These are phyloP conservation scores for Helleia helle DNA, from an alignment of 2,888 invertebrate species.

Conservation along the genomic window DNA sequence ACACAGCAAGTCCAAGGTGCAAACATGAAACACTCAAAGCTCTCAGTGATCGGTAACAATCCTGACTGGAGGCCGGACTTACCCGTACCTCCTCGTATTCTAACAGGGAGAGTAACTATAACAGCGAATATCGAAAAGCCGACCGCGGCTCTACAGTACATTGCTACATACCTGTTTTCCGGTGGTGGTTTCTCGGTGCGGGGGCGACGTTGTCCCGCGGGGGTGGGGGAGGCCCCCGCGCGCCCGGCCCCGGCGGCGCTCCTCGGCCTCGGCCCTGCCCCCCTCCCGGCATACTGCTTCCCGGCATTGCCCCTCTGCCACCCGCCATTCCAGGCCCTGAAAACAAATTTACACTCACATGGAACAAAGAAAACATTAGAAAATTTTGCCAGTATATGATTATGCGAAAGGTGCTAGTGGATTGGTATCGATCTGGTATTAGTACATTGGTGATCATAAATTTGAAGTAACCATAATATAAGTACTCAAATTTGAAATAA, in stretches of 20 bases:
- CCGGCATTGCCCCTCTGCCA: conserved; percentile 30
- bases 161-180: conserved; percentile 57
- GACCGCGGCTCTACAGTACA: conserved; percentile 35
- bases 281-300: conserved; percentile 23
- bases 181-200: conserved; percentile 53
- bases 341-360: neutral
- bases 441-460: too few relatives aligned
- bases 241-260: conserved; percentile 78
- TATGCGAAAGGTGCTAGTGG: too few relatives aligned
- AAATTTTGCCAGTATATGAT: too few relatives aligned
- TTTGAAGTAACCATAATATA: too few relatives aligned
- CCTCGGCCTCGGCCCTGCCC: conserved; percentile 33
- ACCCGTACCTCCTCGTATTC: conserved; percentile 44
- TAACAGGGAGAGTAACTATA: conserved; percentile 47
- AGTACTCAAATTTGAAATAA: too few relatives aligned
- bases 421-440: too few relatives aligned
- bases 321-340: conserved; percentile 26
- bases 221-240: conserved; percentile 90
- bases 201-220: conserved; percentile 80
- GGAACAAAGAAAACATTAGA: too few relatives aligned
- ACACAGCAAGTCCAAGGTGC: conserved; percentile 76
- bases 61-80: conserved; percentile 55
- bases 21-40: conserved; percentile 76
- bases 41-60: conserved; percentile 66
- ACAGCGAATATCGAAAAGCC: conserved; percentile 45